These are phyloP conservation scores for Drosophila quadrilineata DNA, from an alignment of 1,140 invertebrate genomes.

Conservation along the genomic window DNA sequence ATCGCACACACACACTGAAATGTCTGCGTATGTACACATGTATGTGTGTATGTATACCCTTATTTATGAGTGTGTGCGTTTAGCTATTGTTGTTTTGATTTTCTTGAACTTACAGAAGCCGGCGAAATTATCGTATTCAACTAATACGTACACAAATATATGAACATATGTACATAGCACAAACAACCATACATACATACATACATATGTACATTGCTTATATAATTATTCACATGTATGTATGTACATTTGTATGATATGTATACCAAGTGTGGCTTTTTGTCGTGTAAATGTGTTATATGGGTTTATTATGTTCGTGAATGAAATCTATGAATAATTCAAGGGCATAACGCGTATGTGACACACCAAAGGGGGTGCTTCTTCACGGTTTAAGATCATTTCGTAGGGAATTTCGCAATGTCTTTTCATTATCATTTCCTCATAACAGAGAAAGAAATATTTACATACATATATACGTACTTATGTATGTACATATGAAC, in stretches of 20 bases:
- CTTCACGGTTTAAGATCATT: conserved; percentile 4
- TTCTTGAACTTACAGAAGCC: conserved; percentile 9
- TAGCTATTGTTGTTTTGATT: conserved; percentile 24
- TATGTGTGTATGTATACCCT: neutral
- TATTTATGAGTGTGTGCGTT: neutral
- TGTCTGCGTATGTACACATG: neutral
- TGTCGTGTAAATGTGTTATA: no score
- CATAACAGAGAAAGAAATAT: neutral
- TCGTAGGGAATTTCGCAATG: conserved; percentile 12
- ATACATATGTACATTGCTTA: neutral
- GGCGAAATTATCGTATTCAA: conserved; percentile 17
- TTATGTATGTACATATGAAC: neutral
- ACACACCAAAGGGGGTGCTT: neutral
- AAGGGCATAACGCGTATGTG: conserved; percentile 36
- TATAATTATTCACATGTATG: no score
- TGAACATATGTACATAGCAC: neutral
- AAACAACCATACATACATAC: neutral
- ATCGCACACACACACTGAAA: neutral
- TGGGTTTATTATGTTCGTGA: conserved; percentile 16
- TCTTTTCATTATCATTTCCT: conserved; percentile 18
- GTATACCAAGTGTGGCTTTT: no score
- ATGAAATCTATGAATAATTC: conserved; percentile 49
- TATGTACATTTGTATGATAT: no score
- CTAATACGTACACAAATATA: conserved; percentile 1
- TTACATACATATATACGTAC: no score